Evolutionary conservation across 1,140 invertebrate genomes (phyloP).

Genomic region (Bombus haemorrhoidalis): DNA sequence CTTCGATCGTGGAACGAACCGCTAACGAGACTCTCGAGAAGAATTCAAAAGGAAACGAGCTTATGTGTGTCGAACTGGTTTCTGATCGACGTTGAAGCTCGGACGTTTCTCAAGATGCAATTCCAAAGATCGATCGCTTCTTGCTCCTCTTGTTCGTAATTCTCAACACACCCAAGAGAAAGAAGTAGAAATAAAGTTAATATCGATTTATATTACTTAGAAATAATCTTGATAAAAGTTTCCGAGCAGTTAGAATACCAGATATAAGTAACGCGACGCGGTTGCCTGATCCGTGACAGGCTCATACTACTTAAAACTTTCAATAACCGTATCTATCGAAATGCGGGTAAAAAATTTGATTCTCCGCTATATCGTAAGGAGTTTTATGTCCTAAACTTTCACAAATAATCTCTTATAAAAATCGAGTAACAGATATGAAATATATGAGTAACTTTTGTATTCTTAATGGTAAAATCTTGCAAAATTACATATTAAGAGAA

Average conservation of each 20-base stretch:
- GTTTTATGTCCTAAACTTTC: neutral
- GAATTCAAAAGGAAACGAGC: constrained; percentile 40
- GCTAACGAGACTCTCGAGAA: constrained; percentile 54
- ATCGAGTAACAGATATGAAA: neutral
- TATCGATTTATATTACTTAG: neutral
- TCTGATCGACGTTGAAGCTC: neutral
- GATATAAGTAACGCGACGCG: too few species aligned
- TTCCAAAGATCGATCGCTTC: neutral
- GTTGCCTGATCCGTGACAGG: neutral
- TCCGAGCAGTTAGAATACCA: too few species aligned
- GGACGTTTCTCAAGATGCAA: neutral
- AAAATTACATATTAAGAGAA: neutral
- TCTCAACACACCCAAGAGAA: neutral
- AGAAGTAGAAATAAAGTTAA: neutral
- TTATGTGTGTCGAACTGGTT: constrained; percentile 26
- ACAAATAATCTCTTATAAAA: neutral
- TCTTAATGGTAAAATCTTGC: neutral
- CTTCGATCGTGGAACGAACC: constrained; percentile 20
- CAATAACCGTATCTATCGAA: neutral
- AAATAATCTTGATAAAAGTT: neutral
- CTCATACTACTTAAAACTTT: neutral
- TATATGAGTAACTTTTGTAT: too few species aligned
- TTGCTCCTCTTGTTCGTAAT: neutral
- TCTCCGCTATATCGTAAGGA: neutral
- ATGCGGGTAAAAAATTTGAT: neutral